Evolutionary conservation across 2,888 invertebrate genomes (phyloP).

Genomic region (Ornithoptera priamus): DNA sequence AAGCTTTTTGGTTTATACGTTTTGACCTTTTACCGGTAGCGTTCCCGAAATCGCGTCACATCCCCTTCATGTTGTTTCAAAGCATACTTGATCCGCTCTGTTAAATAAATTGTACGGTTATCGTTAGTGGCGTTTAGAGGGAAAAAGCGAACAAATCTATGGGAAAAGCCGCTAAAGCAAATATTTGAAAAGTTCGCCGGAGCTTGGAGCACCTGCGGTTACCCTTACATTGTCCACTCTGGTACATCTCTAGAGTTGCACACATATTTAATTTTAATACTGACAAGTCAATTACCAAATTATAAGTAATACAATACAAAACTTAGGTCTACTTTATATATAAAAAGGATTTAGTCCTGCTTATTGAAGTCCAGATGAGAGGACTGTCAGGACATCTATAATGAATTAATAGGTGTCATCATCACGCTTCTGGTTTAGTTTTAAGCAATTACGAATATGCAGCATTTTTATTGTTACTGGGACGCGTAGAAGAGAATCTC

Average conservation of each 20-base stretch:
- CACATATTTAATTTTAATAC: slow-evolving; percentile 22
- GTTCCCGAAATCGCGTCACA: slow-evolving; percentile 37
- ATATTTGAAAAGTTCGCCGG: slow-evolving; percentile 73
- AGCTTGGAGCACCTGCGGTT: slow-evolving; percentile 70
- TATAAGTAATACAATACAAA: too few relatives aligned
- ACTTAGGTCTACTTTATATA: too few relatives aligned
- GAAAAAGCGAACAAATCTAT: slow-evolving; percentile 63
- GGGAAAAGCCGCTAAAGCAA: slow-evolving; percentile 70
- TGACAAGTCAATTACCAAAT: too few relatives aligned
- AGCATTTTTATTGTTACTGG: too few relatives aligned
- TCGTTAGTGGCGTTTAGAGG: slow-evolving; percentile 60
- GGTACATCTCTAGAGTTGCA: slow-evolving; percentile 44
- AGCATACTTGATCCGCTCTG: slow-evolving; percentile 75
- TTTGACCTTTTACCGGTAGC: slow-evolving; percentile 22
- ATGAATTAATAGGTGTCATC: too few relatives aligned
- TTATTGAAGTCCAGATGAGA: too few relatives aligned
- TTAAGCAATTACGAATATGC: too few relatives aligned
- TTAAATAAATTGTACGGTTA: slow-evolving; percentile 68
- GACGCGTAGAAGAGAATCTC: too few relatives aligned
- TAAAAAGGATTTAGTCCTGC: too few relatives aligned
- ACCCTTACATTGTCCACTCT: slow-evolving; percentile 64
- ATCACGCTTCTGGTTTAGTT: too few relatives aligned
- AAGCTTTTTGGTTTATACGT: slow-evolving; percentile 5
- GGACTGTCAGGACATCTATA: too few relatives aligned
- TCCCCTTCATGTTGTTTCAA: slow-evolving; percentile 70